Evolutionary conservation across 2,888 invertebrate genomes (phyloP), one percentile per base, ranked within the genome.

Genomic region (Tyria jacobaeae): DNA sequence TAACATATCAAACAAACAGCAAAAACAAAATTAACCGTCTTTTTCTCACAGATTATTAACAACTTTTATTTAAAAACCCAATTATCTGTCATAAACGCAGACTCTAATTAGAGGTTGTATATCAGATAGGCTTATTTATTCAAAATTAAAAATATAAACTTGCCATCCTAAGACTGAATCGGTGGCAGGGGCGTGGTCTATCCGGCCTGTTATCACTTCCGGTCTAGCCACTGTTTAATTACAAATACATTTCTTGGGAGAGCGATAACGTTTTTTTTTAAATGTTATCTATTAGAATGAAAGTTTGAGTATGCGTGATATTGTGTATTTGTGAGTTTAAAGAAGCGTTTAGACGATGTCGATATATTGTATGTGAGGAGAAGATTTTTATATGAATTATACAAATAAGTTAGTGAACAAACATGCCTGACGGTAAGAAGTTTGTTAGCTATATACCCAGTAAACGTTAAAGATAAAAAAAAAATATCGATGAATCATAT

Each of bases 201-300:
- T 84, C 84, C 84, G 82, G 81, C 63, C 62, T 74, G 78, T 84
- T 84, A 84, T 84, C 84, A 83, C 76, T 84, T 84, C 84, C 84
- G 82, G 80, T 77, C 73, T 81, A 77, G 71, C 55, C 81, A 73
- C 75, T 84, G 82, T 85, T 83, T 83, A 85, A 85, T 84, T 82
- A 79, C 69, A 71, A 81, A 77, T 72, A 74, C n/a, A n/a, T n/a
- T n/a, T 71, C 76, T 75, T 65, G 64, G 64, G 62, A 71, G 67
- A 66, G 62, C 79, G 82, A 81, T 82, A 86, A 82, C 74, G 57
- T 61, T 73, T 78, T 79, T n/a, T n/a, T 75, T 62, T 58, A 63
- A 60, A 64, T 71, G 48, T 68, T 72, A 71, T 75, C 75, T 70
- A 74, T 75, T 71, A 69, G 60, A 74, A 76, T 65, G 74, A 76